Evolutionary conservation across 2,888 invertebrate species (phyloP), one percentile per base, ranked within the genome.

Genomic region (Drosophila emarginata): DNA sequence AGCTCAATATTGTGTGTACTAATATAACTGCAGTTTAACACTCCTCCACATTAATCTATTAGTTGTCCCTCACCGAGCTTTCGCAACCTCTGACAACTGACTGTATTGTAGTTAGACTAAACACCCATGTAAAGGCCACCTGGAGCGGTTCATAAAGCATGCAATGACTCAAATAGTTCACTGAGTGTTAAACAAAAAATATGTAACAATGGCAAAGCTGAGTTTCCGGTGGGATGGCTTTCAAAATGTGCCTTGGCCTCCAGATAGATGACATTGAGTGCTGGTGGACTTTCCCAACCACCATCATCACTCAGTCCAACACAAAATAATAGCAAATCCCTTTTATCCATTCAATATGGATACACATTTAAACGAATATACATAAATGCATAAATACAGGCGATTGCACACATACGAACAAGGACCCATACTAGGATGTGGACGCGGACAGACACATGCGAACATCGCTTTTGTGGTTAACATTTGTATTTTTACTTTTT

Each of bases 271-370:
- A 50, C 50, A 26, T 52, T 39, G 52, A 53, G 54, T 15, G 61
- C 15, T 23, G 21, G 28, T 45, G 51, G 51, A 26, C 37, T 39
- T n/a, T 40, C 23, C 14, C 32, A 32, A 32, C 39, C 14, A n/a
- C 51, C 40, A 28, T 21, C 51, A 18, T 58, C 70, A 58, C 57
- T 62, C 58, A 64, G 57, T 53, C 79, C 67, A 78, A 76, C 64
- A 72, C 73, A 73, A 73, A 80, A 83, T 70, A 77, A 77, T 67
- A 67, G 74, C 69, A 80, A 81, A 81, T 80, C 81, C 87, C 69
- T 84, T 79, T 74, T 74, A 81, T 87, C 72, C 85, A 87, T 81
- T 81, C 87, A 84, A 78, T 87, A 80, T 78, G 74, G 63, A 66
- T 66, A 67, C 76, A 70, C 56, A 63, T 37, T 51, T 39, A 60